These are phyloP conservation scores for Synergus laeviventris DNA, from an alignment of 2,888 invertebrate genomes.

Conservation along the genomic window DNA sequence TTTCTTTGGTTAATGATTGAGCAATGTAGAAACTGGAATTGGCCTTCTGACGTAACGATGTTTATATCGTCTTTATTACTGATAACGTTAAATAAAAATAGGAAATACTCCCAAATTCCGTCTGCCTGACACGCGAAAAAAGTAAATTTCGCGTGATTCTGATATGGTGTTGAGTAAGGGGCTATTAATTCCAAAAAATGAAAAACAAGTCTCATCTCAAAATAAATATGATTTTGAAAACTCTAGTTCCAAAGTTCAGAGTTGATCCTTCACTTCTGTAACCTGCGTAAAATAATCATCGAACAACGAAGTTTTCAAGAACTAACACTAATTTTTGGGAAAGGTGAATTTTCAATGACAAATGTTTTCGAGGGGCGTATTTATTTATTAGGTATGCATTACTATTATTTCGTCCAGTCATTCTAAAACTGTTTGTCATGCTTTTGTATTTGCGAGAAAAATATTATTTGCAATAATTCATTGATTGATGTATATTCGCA, in stretches of 20 bases:
- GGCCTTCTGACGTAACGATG: too few species aligned
- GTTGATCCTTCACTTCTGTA: constrained; percentile 8
- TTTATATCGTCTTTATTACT: too few species aligned
- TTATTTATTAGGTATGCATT: constrained; percentile 61
- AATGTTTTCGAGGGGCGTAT: constrained; percentile 51
- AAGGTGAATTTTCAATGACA: constrained; percentile 5
- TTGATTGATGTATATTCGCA: too few species aligned
- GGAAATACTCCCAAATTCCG: constrained; percentile 72
- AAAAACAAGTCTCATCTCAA: neutral
- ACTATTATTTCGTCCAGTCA: constrained; percentile 62
- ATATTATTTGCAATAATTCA: constrained; percentile 72
- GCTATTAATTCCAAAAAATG: neutral
- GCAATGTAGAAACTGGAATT: too few species aligned
- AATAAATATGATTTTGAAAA: neutral
- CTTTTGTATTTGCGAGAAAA: constrained; percentile 73
- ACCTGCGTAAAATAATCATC: neutral
- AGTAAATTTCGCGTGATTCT: constrained; percentile 67
- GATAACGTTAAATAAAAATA: too few species aligned
- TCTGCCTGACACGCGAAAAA: constrained; percentile 71
- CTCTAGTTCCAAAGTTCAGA: neutral
- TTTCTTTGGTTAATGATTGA: too few species aligned
- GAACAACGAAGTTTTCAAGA: constrained; percentile 34
- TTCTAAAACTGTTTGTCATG: constrained; percentile 66
- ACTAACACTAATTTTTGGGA: constrained; percentile 21
- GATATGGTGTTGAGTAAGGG: constrained; percentile 48